Evolutionary conservation across 2,113 vertebrate species (phyloP).

Genomic region (Petrocephalus zakoni): DNA sequence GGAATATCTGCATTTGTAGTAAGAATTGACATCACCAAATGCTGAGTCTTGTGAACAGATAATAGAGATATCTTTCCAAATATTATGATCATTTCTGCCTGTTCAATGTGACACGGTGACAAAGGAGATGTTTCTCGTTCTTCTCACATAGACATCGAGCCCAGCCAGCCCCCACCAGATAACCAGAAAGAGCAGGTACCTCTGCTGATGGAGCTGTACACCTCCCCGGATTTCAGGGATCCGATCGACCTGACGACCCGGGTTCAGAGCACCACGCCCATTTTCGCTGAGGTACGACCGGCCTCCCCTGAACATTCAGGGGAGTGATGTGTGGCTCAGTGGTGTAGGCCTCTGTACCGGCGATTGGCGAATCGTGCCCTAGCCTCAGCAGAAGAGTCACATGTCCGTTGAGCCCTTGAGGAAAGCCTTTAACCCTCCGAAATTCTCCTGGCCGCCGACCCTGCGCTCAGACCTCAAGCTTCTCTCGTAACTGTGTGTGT

Average conservation of each 20-base stretch:
- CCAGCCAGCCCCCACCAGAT: background rate
- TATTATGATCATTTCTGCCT: background rate
- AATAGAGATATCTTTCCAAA: background rate
- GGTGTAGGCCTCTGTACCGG: background rate
- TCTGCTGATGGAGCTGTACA: slow-evolving; percentile 64
- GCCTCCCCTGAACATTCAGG: background rate
- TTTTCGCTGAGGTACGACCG: slow-evolving; percentile 68
- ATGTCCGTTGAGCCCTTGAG: background rate
- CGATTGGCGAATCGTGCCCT: background rate
- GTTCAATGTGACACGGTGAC: background rate
- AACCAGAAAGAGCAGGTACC: slow-evolving; percentile 39
- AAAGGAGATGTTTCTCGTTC: background rate
- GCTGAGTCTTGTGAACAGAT: background rate
- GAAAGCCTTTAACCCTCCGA: background rate
- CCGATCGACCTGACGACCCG: slow-evolving; percentile 56
- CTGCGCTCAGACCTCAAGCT: background rate
- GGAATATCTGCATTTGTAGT: background rate
- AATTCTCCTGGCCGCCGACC: background rate
- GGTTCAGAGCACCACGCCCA: slow-evolving; percentile 61
- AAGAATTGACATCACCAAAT: background rate
- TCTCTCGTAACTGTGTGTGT: background rate
- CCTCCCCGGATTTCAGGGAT: slow-evolving; percentile 57
- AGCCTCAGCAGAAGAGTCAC: background rate
- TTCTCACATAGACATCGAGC: background rate
- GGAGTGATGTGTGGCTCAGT: background rate